Base-by-base conservation (phyloP, 2,113 vertebrate species). In the Rutilus rutilus region DNA sequence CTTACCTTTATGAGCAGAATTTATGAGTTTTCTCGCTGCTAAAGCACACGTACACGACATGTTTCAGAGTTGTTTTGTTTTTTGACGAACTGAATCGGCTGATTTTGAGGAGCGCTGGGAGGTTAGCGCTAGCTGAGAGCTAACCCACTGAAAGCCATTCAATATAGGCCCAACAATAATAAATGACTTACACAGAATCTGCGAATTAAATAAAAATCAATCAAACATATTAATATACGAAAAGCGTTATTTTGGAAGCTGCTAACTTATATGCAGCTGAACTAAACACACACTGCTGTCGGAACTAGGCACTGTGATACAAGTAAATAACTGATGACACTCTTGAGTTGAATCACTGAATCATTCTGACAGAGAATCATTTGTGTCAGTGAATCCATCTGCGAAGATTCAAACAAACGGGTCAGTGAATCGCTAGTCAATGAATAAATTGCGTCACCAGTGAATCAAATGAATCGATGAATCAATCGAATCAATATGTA, bases 11-110 rank as follows among this genome's bases (percentile, higher is more conserved):
- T 91, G 88, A 8, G 87, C 89, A 33, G 90, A 91, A 54, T 78
- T 90, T 17, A 89, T 64, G 6, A 91, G 57, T 25, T 90, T 52
- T 77, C 90, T 89, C 17, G 87, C 88, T n/a, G 90, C 90, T 74
- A 86, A 87, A 65, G 86, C 84, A 67, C 89, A 91, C 36, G 90
- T 84, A 82, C 91, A 90, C 64, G 91, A 91, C 91, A 92, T 92
- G 85, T 50, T 88, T 86, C 45, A 74, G 69, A 23, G 57, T 64
- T 82, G 47, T 73, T 57, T 3, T 45, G 42, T 54, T 57, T 79
- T 14, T 65, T n/a, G 25, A 23, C 6, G 36, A 30, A 36, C 42
- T 75, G 14, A 80, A 79, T 39, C 65, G 71, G 25, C 15, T 86
- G 25, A 15, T 54, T 82, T 30, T 54, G 65, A 82, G 2, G 30